Evolutionary conservation across 2,797 vertebrate genomes (phyloP).

Genomic region (Poecilia gillii): DNA sequence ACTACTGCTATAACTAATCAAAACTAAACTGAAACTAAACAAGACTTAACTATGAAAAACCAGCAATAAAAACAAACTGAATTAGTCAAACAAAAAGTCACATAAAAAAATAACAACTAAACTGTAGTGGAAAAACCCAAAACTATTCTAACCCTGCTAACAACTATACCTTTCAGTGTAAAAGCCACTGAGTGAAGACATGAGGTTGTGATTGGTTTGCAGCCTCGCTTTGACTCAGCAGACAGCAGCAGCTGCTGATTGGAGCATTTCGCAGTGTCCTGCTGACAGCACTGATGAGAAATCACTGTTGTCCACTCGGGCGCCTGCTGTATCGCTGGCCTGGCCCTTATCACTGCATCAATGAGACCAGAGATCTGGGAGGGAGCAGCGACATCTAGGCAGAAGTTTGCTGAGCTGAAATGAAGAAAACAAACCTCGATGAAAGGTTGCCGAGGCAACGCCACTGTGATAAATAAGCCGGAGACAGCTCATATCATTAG

Average conservation of each 20-base stretch:
- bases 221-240: not conserved
- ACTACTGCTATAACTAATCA: not conserved
- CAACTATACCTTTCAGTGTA: not conserved
- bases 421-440: not conserved
- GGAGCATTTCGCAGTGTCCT: slow-evolving; percentile 12
- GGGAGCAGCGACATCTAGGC: not conserved
- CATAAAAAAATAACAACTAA: too few species aligned
- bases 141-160: not conserved
- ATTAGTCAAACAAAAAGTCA: too few species aligned
- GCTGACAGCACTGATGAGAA: slow-evolving; percentile 37
- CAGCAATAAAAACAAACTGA: too few species aligned
- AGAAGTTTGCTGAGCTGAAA: not conserved
- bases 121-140: too few species aligned
- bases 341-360: slow-evolving; percentile 9
- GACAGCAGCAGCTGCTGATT: slow-evolving; percentile 24
- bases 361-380: slow-evolving; percentile 8
- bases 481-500: not conserved
- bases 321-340: slow-evolving; percentile 19
- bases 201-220: not conserved
- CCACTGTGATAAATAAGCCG: not conserved
- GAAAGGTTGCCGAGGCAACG: not conserved
- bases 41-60: not conserved
- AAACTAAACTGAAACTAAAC: not conserved
- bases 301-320: slow-evolving; percentile 20
- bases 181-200: not conserved